Conservation (phyloP, 2,113 vertebrate genomes). For the Boleophthalmus pectinirostris region DNA sequence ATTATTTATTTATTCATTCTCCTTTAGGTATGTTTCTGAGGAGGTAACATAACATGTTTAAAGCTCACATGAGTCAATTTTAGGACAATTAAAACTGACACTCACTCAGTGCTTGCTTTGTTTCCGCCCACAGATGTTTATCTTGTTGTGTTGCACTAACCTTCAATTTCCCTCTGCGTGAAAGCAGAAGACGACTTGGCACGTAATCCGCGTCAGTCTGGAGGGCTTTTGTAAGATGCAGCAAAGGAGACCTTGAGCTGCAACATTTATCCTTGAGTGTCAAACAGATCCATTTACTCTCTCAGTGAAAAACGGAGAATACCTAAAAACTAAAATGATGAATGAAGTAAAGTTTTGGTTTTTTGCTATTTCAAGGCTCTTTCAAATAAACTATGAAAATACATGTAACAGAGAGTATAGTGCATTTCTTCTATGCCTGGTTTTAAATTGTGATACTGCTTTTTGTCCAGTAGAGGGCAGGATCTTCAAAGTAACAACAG, state of each 20-base stretch:
- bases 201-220: conserved; percentile 44
- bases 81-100: background rate
- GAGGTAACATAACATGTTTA: no score
- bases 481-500: background rate
- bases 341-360: background rate
- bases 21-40: no score
- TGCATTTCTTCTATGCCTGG: background rate
- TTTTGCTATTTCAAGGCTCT: background rate
- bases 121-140: conserved; percentile 33
- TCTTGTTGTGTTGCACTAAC: conserved; percentile 33
- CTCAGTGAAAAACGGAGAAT: conserved; percentile 6
- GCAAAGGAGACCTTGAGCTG: conserved; percentile 53
- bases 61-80: no score
- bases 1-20: no score
- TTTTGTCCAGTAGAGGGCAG: conserved; percentile 50
- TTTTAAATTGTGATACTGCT: background rate
- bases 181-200: conserved; percentile 38
- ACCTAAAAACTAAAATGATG: background rate
- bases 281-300: conserved; percentile 35
- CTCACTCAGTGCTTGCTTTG: conserved; percentile 18
- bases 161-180: conserved; percentile 24
- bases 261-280: conserved; percentile 44
- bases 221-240: conserved; percentile 25
- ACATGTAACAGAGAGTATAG: background rate
- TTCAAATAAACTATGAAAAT: background rate